Percentiles rank a stretch among this genome's conserved stretches.
phyloP scores from a whole-genome alignment of 2,113 vertebrate species.

The Sula dactylatra region DNA sequence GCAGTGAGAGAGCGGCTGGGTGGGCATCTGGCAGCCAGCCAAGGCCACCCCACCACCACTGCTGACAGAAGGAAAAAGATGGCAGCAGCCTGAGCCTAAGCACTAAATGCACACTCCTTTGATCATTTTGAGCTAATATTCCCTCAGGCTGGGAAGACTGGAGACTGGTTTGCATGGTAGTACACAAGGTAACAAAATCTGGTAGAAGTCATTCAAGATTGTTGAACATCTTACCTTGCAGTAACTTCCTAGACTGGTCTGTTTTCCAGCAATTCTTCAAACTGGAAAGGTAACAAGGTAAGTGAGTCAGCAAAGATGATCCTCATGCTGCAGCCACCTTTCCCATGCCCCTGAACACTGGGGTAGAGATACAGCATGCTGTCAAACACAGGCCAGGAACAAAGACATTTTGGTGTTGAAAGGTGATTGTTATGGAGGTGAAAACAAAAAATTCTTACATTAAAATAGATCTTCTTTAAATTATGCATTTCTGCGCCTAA shows the following conservation, averaged over 20 bases:
- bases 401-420: neutral
- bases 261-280: constrained; percentile 77
- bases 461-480: neutral
- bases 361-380: neutral
- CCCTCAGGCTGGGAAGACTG: neutral
- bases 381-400: neutral
- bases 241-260: constrained; percentile 76
- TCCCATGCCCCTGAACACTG: neutral
- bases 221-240: constrained; percentile 62
- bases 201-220: neutral
- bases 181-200: neutral
- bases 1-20: neutral
- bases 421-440: neutral
- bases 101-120: neutral
- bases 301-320: neutral
- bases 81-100: neutral
- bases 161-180: neutral
- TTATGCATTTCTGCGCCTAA: neutral
- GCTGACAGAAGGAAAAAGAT: too few species aligned
- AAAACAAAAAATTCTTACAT: neutral
- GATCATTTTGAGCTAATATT: neutral
- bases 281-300: constrained; percentile 66
- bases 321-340: neutral
- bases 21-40: neutral
- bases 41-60: neutral